Conservation (phyloP, 2,797 vertebrate genomes). For the Centroberyx gerrardi region DNA sequence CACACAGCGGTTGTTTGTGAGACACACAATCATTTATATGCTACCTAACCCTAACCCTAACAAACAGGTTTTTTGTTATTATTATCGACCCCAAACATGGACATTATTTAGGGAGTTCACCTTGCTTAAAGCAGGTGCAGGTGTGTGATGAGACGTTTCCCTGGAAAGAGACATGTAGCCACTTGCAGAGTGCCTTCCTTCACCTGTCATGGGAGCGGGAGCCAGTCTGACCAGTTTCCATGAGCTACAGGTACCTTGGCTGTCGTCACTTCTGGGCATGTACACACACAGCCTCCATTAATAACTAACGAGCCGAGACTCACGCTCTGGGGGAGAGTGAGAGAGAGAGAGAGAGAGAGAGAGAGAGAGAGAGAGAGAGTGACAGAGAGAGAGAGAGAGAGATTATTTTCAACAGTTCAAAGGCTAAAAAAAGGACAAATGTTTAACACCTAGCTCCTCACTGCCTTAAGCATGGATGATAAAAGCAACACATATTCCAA, state of each 20-base stretch:
- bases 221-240: constrained; percentile 67
- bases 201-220: constrained; percentile 63
- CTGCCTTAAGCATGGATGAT: background rate
- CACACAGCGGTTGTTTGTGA: no score
- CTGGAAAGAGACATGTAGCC: constrained; percentile 31
- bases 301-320: constrained; percentile 22
- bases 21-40: background rate
- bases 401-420: background rate
- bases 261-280: constrained; percentile 15
- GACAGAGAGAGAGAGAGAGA: constrained; percentile 1
- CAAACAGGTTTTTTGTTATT: background rate
- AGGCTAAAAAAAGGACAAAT: no score
- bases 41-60: background rate
- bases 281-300: background rate
- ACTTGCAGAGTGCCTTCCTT: constrained; percentile 45
- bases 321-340: background rate
- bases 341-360: background rate
- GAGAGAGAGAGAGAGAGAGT: background rate
- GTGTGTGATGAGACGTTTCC: background rate
- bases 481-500: background rate
- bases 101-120: background rate
- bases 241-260: background rate
- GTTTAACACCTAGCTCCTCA: background rate
- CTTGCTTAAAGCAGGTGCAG: constrained; percentile 29
- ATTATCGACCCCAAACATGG: background rate